A percentile compares a stretch with the other conserved stretches of the same genome.
phyloP scores from a whole-genome alignment of 2,113 vertebrate species.

The Phoenicopterus ruber region DNA sequence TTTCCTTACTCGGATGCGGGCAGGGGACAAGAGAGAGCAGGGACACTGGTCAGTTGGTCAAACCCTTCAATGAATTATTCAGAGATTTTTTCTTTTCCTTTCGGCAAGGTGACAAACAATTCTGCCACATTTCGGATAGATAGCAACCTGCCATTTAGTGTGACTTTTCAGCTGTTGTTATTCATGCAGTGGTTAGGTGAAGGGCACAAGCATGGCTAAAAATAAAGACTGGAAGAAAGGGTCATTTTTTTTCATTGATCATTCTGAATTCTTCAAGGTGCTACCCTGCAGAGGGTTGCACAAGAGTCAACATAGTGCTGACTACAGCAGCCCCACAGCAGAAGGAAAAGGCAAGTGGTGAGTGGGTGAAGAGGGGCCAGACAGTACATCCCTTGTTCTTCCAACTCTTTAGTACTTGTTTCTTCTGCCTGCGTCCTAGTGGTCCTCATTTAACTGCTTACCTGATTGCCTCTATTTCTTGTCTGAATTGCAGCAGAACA shows the following conservation, averaged over 20 bases:
- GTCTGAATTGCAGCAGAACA: background rate
- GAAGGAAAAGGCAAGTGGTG: background rate
- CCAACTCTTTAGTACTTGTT: background rate
- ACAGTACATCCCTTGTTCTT: background rate
- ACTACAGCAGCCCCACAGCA: background rate
- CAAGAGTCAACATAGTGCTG: background rate
- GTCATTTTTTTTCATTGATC: background rate
- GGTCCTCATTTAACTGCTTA: background rate
- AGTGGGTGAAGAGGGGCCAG: background rate
- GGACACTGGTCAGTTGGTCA: background rate
- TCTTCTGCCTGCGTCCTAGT: background rate
- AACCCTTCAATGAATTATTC: constrained; percentile 45
- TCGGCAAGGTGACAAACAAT: background rate
- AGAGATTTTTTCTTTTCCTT: constrained; percentile 5
- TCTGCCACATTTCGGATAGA: background rate
- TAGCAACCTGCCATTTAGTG: constrained; percentile 30
- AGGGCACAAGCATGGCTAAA: background rate
- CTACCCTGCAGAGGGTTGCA: background rate
- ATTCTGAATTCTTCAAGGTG: background rate
- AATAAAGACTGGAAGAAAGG: background rate
- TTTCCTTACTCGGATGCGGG: background rate
- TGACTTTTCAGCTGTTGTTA: constrained; percentile 8
- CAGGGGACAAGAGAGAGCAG: background rate
- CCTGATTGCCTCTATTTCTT: background rate
- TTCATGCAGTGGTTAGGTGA: background rate